phyloP scores from a whole-genome alignment of 2,888 invertebrate genomes.

The Eilema sororculum region DNA sequence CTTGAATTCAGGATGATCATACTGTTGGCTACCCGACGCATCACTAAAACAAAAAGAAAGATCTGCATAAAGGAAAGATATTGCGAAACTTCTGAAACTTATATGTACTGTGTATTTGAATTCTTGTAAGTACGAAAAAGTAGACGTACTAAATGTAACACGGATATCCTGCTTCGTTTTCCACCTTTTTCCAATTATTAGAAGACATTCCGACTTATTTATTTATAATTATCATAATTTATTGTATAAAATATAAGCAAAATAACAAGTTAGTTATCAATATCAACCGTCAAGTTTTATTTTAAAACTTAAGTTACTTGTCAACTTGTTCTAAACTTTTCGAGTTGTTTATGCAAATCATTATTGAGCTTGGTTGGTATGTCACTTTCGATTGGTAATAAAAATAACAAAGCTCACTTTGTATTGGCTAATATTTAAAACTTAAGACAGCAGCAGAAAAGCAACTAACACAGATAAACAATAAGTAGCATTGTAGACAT shows the following conservation, averaged over 20 bases:
- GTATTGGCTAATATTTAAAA: background rate
- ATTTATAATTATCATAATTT: slow-evolving; percentile 24
- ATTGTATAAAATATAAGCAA: slow-evolving; percentile 17
- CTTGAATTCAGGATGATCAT: slow-evolving; percentile 88
- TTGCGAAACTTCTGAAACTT: background rate
- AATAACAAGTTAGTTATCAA: slow-evolving; percentile 20
- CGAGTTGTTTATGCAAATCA: slow-evolving; percentile 6
- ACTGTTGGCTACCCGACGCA: slow-evolving; percentile 80
- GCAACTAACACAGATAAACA: background rate
- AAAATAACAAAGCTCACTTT: background rate
- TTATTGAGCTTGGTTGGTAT: background rate
- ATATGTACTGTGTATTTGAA: background rate
- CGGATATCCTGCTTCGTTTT: slow-evolving; percentile 88
- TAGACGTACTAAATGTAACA: slow-evolving; percentile 87
- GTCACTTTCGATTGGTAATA: slow-evolving; percentile 7
- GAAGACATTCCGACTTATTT: slow-evolving; percentile 59
- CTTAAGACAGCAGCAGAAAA: background rate
- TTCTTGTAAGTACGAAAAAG: slow-evolving; percentile 61
- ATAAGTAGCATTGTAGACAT: too few species aligned
- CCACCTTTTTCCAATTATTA: slow-evolving; percentile 85
- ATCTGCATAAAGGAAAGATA: background rate
- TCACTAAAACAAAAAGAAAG: slow-evolving; percentile 75
- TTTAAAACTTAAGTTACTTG: slow-evolving; percentile 60
- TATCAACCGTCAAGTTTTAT: slow-evolving; percentile 65
- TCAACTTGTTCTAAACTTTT: slow-evolving; percentile 21